Evolutionary conservation across 2,888 invertebrate genomes (phyloP).

Genomic region (Pterobdella sp.): DNA sequence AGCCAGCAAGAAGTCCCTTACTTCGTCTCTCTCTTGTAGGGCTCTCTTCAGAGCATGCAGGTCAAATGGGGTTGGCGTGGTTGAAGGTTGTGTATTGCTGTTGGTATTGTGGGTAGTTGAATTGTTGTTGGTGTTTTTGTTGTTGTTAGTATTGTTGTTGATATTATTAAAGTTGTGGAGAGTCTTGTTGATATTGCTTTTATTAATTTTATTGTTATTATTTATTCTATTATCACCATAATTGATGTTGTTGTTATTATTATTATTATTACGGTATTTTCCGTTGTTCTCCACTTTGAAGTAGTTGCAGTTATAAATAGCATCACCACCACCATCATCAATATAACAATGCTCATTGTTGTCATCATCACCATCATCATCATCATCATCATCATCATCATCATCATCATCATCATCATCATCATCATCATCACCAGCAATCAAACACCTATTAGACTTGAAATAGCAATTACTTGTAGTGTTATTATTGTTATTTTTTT

Average conservation of each 20-base stretch:
- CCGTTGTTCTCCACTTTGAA: not conserved
- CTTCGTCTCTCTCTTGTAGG: constrained; percentile 15
- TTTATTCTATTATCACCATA: not conserved
- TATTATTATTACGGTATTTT: constrained; percentile 3
- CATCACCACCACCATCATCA: not conserved
- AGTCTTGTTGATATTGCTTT: not conserved
- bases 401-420: constrained; percentile 14
- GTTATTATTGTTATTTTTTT: not conserved
- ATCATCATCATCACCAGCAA: not conserved
- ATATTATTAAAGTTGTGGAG: not conserved
- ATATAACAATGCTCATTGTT: not conserved
- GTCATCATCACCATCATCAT: not conserved
- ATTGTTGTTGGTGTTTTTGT: not conserved
- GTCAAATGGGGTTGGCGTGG: too few species aligned
- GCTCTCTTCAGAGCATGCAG: constrained; percentile 19
- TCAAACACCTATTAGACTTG: not conserved
- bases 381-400: not conserved
- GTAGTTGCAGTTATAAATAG: not conserved
- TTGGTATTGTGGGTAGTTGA: too few species aligned
- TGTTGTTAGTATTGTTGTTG: constrained; percentile 7
- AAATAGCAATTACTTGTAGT: not conserved
- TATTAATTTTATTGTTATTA: not conserved
- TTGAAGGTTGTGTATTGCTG: too few species aligned
- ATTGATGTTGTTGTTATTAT: constrained; percentile 14
- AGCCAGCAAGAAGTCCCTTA: constrained; percentile 15